Evolutionary conservation across 2,888 invertebrate species (phyloP), one percentile per base, ranked within the genome.

Genomic region (Piscicola geometra): DNA sequence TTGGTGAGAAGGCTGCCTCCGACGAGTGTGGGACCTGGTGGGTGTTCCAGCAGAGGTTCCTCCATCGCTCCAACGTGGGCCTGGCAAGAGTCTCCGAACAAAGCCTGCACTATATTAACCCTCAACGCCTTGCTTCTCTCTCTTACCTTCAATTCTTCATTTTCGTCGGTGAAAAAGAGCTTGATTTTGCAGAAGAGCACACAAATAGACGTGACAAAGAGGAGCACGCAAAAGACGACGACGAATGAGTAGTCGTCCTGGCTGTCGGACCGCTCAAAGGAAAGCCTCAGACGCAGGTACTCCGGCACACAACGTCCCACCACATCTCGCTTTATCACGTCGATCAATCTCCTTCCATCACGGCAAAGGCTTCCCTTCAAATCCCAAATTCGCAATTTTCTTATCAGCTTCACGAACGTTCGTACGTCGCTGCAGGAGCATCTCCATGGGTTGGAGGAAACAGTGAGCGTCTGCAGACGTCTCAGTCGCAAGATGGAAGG

Each of bases 401-500:
- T 25, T 18, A 56, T 56, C 25, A 56, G n/a, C n/a, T 56, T 56
- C 3, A 25, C 21, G n/a, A 56, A 56, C 25, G 60, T 56, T 56
- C 21, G n/a, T 25, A 56, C n/a, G n/a, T 56, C 60, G 25, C 5
- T 25, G 25, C 60, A 56, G n/a, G 60, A 5, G 25, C 60, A 56
- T n/a, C 60, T 56, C 60, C 60, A 56, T 3, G 60, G 60, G 25
- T 56, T 56, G 9, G 60, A 56, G 3, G 60, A 56, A 56, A 56
- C 25, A 21, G 12, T 56, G 21, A 56, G 3, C 3, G 3, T n/a
- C 25, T 56, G 21, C 3, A 56, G 60, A 21, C n/a, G 21, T 56
- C 25, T 56, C 25, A 56, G 60, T 56, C 60, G 60, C 21, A 56
- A 3, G 21, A 56, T 56, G 60, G 21, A 56, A 18, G 60, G 60